phyloP scores from a whole-genome alignment of 2,113 vertebrate genomes.

The Rhombomys opimus region DNA sequence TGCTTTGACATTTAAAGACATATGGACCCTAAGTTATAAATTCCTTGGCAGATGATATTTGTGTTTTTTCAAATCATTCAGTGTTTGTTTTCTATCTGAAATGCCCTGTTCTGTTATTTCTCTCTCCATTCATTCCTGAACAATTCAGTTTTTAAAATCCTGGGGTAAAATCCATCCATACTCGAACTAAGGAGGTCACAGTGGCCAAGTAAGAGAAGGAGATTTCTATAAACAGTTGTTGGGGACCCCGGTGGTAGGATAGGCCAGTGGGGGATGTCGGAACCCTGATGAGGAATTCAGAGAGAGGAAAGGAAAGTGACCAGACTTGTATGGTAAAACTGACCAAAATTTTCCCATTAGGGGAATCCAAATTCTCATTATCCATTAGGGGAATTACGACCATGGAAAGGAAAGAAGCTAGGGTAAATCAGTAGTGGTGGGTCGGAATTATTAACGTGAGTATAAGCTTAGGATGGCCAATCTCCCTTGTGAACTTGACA shows the following conservation, averaged over 20 bases:
- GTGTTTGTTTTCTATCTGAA: slow-evolving; percentile 6
- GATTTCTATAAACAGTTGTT: not conserved
- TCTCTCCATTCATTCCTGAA: not conserved
- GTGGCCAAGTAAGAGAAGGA: not conserved
- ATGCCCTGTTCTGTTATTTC: slow-evolving; percentile 1
- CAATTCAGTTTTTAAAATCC: not conserved
- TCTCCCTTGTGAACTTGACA: not conserved
- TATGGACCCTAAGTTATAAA: not conserved
- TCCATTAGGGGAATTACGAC: not conserved
- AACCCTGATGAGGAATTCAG: not conserved
- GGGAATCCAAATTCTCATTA: not conserved
- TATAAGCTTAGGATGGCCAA: not conserved
- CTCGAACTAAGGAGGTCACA: not conserved
- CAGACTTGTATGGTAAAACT: not conserved
- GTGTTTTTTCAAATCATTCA: not conserved
- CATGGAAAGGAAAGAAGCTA: not conserved
- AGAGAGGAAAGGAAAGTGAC: not conserved
- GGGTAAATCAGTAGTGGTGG: not conserved
- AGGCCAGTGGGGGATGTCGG: not conserved
- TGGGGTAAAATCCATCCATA: not conserved
- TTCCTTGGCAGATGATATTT: not conserved
- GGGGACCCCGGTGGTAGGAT: not conserved
- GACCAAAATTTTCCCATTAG: not conserved
- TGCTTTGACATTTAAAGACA: not conserved
- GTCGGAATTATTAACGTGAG: not conserved